These are phyloP conservation scores for Vanessa cardui DNA, from an alignment of 2,888 invertebrate species.

Conservation along the genomic window DNA sequence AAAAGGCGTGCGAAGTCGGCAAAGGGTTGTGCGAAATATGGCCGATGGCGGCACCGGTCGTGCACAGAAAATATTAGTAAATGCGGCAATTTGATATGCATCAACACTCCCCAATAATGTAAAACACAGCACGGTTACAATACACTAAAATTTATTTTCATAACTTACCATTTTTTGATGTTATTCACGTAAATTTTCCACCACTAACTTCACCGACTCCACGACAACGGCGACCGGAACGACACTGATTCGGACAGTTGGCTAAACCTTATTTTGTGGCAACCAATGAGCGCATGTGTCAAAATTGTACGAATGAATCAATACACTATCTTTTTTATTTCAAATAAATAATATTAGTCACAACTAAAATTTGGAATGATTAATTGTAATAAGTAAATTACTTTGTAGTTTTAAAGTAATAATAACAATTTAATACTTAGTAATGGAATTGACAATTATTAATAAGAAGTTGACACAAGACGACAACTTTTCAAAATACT, in stretches of 20 bases:
- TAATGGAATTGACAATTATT: conserved; percentile 24
- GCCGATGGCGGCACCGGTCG: conserved; percentile 75
- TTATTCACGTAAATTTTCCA: conserved; percentile 80
- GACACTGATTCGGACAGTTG: conserved; percentile 78
- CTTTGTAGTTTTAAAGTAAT: conserved; percentile 16
- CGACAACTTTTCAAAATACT: conserved; percentile 62
- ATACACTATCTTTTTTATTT: conserved; percentile 52
- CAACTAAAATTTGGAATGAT: conserved; percentile 27
- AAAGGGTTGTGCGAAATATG: conserved; percentile 79
- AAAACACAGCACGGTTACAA: conserved; percentile 60
- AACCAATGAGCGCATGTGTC: conserved; percentile 81
- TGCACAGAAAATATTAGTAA: conserved; percentile 56
- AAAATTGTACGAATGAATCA: conserved; percentile 63
- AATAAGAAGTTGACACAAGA: conserved; percentile 45
- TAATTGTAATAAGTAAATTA: conserved; percentile 21
- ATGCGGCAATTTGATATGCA: conserved; percentile 52
- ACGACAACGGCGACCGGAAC: conserved; percentile 82
- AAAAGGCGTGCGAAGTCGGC: conserved; percentile 79
- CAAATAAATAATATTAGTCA: conserved; percentile 27
- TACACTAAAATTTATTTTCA: conserved; percentile 70
- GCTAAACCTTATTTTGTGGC: conserved; percentile 65
- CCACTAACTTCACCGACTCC: conserved; percentile 79
- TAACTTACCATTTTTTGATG: conserved; percentile 83
- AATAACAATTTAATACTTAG: conserved; percentile 11
- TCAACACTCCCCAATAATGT: conserved; percentile 49